Evolutionary conservation across 2,113 vertebrate species (phyloP), one percentile per base, ranked within the genome.

Genomic region (Megaceryle torquata): DNA sequence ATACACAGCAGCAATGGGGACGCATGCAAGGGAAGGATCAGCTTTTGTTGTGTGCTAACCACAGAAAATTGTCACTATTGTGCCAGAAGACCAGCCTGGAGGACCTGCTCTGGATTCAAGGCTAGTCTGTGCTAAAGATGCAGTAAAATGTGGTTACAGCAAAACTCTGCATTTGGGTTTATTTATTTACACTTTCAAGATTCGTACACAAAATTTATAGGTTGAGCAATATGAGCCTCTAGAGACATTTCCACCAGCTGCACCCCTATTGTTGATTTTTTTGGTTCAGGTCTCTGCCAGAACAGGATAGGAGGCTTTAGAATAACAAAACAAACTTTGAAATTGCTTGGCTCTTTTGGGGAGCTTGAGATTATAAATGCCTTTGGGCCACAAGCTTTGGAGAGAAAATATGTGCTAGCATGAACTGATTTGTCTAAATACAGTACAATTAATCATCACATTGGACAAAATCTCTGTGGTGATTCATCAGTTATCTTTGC

Each of bases 321-420:
- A 89, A 89, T 41, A 93, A 80, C 46, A 97, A 95, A 95, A 94
- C 81, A 95, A 97, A 96, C 91, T 91, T 91, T 72, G 63, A 89
- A 91, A 91, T 60, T 63, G 60, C 81, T 97, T 94, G 68, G 94
- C 72, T 92, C 11, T 94, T 95, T 70, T 50, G 86, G 89, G 60
- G 74, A 96, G 48, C 51, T 91, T 71, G 75, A 97, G 84, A 88
- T 92, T 86, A 91, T 33, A 96, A 88, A 91, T 78, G 91, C 86
- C 91, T 93, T 70, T 31, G 82, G 84, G 94, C 72, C 81, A 82
- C 75, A 91, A 75, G 48, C 70, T 88, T 82, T 65, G 50, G 70
- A 91, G 31, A 82, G 50, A 87, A 89, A 84, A 25, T 76, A 64
- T 70, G 86, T 88, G 72, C 87, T 82, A 92, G 88, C 91, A 89